Percentiles rank a stretch among this genome's conserved stretches.
Evolutionary conservation across 2,888 invertebrate genomes (phyloP).

Genomic region (Morpho achilles): DNA sequence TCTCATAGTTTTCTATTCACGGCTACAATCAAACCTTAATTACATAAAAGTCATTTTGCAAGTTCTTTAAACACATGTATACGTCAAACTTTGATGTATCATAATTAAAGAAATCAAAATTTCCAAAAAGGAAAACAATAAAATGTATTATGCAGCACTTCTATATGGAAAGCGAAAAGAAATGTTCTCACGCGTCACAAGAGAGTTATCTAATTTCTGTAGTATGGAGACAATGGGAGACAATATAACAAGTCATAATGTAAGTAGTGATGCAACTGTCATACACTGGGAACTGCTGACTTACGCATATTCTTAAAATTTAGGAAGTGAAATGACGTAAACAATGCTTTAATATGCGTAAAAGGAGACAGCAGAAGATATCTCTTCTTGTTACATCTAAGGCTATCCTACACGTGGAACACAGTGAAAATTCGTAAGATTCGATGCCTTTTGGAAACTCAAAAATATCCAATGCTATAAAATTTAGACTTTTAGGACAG

Average conservation of each 20-base stretch:
- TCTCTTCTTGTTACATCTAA: too few species aligned
- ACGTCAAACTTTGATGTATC: background rate
- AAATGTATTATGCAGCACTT: conserved; percentile 44
- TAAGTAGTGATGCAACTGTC: conserved; percentile 28
- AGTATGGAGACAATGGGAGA: conserved; percentile 36
- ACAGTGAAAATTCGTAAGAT: too few species aligned
- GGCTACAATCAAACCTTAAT: too few species aligned
- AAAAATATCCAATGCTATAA: too few species aligned
- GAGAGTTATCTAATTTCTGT: conserved; percentile 63
- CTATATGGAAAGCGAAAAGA: conserved; percentile 56
- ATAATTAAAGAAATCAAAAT: background rate
- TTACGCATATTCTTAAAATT: conserved; percentile 1
- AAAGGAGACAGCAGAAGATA: too few species aligned
- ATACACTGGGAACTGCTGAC: conserved; percentile 17
- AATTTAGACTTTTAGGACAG: too few species aligned
- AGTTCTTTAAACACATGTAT: background rate
- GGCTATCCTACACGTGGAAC: too few species aligned
- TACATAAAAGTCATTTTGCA: background rate
- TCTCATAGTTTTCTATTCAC: too few species aligned
- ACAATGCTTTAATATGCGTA: background rate
- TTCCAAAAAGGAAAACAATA: conserved; percentile 27
- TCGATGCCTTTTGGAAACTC: too few species aligned
- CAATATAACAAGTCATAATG: conserved; percentile 55
- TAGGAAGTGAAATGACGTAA: conserved; percentile 15
- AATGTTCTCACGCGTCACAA: conserved; percentile 60